Base-by-base conservation (phyloP, 2,888 invertebrate genomes). In the Agrochola macilenta region DNA sequence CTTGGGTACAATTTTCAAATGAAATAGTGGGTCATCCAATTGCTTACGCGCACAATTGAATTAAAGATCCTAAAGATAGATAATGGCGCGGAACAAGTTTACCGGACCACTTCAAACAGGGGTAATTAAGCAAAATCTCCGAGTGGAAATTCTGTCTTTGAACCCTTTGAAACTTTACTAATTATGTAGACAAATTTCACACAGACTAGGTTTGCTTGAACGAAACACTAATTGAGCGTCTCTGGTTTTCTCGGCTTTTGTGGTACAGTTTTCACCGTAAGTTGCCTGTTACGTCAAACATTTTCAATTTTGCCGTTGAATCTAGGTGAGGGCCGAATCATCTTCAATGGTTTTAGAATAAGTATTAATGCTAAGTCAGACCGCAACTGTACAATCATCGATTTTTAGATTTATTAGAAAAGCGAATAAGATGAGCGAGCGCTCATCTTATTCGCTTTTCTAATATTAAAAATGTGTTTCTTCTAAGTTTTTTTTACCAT, bases 161-260 rank as follows among this genome's bases (percentile, higher is more conserved):
- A 81, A 63, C 64, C 46, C 69, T 76, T 75, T 20, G 17, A 70
- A 87, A 87, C 73, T 87, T 85, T 64, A 39, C 63, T 85, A 78
- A 87, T 87, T 87, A 46, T 43, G 43, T 14, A 78, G 78, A 75
- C 61, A 61, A 76, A 66, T 78, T 85, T 65, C 54, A 69, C 66
- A 76, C 75, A 61, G 76, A 69, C 73, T 76, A 74, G 49, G 39
- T 69, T 78, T 71, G 52, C 66, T 76, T 66, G 72, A 69, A 72
- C 7, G 35, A 68, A 65, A 69, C 49, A 69, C 52, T 49, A 30
- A 52, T 39, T 57, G 46, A 58, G 63, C 52, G 20, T 52, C 70
- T 20, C 39, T 49, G 82, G 57, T 49, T 81, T 69, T 69, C 43
- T 46, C 14, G 57, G 35, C 35, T 35, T 57, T 30, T 52, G 30